Evolutionary conservation across 2,797 vertebrate genomes (phyloP), one percentile per base, ranked within the genome.

Genomic region (Hirundo rustica): DNA sequence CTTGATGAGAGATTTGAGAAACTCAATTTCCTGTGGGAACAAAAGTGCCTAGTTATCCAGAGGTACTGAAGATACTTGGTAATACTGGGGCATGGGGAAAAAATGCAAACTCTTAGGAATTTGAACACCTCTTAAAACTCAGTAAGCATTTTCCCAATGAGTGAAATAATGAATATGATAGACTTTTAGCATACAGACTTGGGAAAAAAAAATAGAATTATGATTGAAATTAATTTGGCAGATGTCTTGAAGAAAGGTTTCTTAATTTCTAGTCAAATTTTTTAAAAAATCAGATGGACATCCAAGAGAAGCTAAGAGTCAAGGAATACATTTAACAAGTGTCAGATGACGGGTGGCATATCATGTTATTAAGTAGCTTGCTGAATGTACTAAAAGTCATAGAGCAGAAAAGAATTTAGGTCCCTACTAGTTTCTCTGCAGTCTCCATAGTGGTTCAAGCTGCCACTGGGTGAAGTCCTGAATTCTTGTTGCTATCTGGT

Each of bases 141-240:
- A 92, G 6, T 89, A 70, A 97, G 50, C 47, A 12, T 95, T 95
- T 97, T 51, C 88, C 23, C 78, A 79, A 9, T 73, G 84, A 88
- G n/a, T 79, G 74, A 94, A 96, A 94, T 57, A 95, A 95, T 85
- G 95, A 94, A 96, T 95, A 80, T 82, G 75, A 72, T 93, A 55
- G 14, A 90, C 22, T 92, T 89, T 90, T 57, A 53, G 23, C 62
- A 65, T 8, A 82, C 38, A 83, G 94, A 48, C 73, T 94, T 70
- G 38, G 96, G 44, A 60, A 88, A 50, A 93, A 60, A 91, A 95
- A 89, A 61, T 81, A 85, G 20, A 54, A 95, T 89, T 92, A 89
- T 96, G 93, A 47, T 92, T 94, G 42, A 94, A 93, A 96, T 95
- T 88, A 96, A 95, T 95, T 92, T 96, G 74, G 62, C 66, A 97